phyloP scores from a whole-genome alignment of 2,888 invertebrate genomes.

The Sphecodes monilicornis region DNA sequence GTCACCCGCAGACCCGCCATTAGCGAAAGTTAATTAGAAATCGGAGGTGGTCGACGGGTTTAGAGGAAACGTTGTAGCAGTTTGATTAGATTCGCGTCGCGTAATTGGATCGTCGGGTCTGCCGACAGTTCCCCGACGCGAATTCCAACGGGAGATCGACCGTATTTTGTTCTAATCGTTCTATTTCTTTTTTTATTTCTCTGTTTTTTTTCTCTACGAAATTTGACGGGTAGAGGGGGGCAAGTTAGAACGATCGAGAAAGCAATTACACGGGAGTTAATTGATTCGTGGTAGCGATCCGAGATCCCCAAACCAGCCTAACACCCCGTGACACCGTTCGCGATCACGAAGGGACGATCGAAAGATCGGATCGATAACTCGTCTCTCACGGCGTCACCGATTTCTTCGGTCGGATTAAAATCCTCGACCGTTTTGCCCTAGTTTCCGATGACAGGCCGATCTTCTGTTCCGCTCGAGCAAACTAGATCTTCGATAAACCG shows the following conservation, averaged over 20 bases:
- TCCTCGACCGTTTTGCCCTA: slow-evolving; percentile 78
- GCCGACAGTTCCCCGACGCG: slow-evolving; percentile 8
- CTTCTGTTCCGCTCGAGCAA: slow-evolving; percentile 73
- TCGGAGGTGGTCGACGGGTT: background rate
- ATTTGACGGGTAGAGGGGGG: background rate
- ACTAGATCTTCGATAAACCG: slow-evolving; percentile 72
- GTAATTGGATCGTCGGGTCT: slow-evolving; percentile 19
- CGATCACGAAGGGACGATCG: slow-evolving; percentile 24
- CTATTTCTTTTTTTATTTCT: background rate
- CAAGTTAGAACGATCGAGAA: slow-evolving; percentile 13
- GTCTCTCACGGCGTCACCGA: slow-evolving; percentile 74
- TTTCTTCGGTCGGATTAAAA: slow-evolving; percentile 74
- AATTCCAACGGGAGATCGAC: slow-evolving; percentile 7
- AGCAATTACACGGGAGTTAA: slow-evolving; percentile 51
- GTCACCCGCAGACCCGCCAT: background rate
- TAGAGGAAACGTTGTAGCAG: slow-evolving; percentile 10
- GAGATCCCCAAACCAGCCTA: background rate
- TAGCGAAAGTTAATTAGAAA: slow-evolving; percentile 17
- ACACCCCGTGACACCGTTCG: slow-evolving; percentile 24
- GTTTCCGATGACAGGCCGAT: slow-evolving; percentile 75
- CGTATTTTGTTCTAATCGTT: background rate
- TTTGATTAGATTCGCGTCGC: slow-evolving; percentile 17
- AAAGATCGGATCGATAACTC: slow-evolving; percentile 28
- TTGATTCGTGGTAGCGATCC: slow-evolving; percentile 43
- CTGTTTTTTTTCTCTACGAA: background rate